Conservation (phyloP, 1,140 invertebrate genomes). For the Megathymus violae region DNA sequence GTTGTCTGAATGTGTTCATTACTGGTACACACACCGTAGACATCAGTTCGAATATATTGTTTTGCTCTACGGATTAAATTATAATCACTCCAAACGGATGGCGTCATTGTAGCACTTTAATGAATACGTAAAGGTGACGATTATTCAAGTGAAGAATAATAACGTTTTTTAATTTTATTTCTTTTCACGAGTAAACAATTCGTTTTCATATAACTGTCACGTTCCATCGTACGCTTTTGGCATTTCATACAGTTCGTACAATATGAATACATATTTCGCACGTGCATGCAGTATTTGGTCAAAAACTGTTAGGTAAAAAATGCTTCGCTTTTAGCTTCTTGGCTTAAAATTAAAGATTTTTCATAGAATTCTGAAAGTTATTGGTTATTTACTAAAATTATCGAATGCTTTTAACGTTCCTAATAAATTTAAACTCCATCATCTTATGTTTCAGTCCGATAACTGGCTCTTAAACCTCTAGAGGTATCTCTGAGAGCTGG, state of each 20-base stretch:
- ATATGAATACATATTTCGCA: background rate
- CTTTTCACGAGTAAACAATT: constrained; percentile 9
- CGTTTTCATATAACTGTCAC: constrained; percentile 15
- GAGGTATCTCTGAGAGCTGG: background rate
- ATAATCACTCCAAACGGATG: too few species aligned
- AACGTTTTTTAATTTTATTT: background rate
- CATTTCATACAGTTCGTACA: constrained; percentile 10
- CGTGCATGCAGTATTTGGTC: background rate
- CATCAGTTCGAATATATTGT: too few species aligned
- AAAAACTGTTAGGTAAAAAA: background rate
- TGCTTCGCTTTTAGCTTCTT: background rate
- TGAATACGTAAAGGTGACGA: background rate
- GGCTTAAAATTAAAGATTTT: too few species aligned
- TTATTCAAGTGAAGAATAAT: background rate
- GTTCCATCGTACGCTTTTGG: constrained; percentile 5
- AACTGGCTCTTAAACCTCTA: background rate
- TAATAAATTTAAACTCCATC: background rate
- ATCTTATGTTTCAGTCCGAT: background rate
- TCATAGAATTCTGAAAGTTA: too few species aligned
- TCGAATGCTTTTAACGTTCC: background rate
- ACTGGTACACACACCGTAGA: too few species aligned
- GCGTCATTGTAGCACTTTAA: too few species aligned
- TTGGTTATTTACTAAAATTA: too few species aligned
- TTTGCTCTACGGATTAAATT: too few species aligned
- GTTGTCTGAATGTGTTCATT: too few species aligned